Evolutionary conservation across 92 coral and sea anemone genomes (phyloP).

Genomic region (Epizoanthus ramosus): DNA sequence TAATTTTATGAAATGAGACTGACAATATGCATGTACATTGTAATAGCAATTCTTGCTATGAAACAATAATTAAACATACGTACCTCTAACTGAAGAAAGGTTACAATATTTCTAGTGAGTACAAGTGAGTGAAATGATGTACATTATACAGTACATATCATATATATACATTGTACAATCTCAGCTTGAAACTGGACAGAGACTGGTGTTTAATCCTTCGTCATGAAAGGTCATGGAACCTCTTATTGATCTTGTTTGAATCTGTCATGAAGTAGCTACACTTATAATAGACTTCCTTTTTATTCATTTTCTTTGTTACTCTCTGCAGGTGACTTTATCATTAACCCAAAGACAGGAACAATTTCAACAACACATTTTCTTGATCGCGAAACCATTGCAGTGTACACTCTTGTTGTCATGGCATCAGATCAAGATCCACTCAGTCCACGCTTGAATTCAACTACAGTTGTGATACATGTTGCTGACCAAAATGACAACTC

Average conservation of each 20-base stretch:
- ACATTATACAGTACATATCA: too few species aligned
- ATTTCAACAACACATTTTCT: constrained; percentile 41
- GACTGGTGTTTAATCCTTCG: too few species aligned
- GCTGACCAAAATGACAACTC: constrained; percentile 52
- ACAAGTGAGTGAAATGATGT: too few species aligned
- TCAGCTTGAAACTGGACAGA: too few species aligned
- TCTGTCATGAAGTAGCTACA: neutral
- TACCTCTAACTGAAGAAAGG: too few species aligned
- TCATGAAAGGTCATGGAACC: too few species aligned
- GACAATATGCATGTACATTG: too few species aligned
- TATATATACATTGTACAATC: too few species aligned
- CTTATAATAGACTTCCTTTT: neutral
- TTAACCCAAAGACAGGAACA: constrained; percentile 46
- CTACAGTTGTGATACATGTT: constrained; percentile 38
- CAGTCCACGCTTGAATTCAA: constrained; percentile 45
- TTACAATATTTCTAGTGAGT: too few species aligned
- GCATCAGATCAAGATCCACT: constrained; percentile 40
- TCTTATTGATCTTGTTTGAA: neutral
- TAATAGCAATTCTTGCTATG: too few species aligned
- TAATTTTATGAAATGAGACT: too few species aligned
- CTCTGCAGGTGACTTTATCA: constrained; percentile 32
- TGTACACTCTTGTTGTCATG: constrained; percentile 14
- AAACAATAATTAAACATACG: too few species aligned
- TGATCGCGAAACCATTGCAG: constrained; percentile 45
- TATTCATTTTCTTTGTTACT: neutral